Conservation (phyloP, 2,888 invertebrate genomes). For the Serrognathus titanus region DNA sequence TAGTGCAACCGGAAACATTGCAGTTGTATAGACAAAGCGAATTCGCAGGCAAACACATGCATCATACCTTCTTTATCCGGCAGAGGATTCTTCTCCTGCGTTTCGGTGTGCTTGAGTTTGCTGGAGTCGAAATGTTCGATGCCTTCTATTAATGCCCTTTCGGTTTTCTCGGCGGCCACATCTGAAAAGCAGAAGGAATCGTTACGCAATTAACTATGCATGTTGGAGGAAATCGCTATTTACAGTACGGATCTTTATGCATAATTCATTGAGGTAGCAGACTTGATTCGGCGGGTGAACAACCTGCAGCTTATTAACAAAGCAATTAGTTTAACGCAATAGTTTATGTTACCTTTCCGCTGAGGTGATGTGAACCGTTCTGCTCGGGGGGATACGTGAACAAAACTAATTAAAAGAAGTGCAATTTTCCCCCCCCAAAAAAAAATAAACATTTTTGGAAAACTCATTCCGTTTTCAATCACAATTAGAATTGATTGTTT, state of each 20-base stretch:
- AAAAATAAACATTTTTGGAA: too few species aligned
- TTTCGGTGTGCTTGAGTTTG: slow-evolving; percentile 85
- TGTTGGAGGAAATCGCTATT: too few species aligned
- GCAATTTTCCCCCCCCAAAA: too few species aligned
- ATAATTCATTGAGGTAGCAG: slow-evolving; percentile 9
- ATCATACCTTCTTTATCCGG: slow-evolving; percentile 85
- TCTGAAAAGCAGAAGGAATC: slow-evolving; percentile 52
- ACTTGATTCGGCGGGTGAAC: slow-evolving; percentile 9
- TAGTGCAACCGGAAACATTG: too few species aligned
- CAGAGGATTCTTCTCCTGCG: slow-evolving; percentile 88
- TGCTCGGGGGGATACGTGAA: too few species aligned
- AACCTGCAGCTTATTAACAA: slow-evolving; percentile 13
- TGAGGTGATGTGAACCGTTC: neutral
- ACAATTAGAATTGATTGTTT: too few species aligned
- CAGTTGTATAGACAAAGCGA: neutral
- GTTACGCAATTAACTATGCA: too few species aligned
- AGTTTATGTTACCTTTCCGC: neutral
- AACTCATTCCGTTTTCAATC: too few species aligned
- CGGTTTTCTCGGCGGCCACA: slow-evolving; percentile 82
- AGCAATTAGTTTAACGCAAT: slow-evolving; percentile 11
- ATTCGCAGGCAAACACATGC: slow-evolving; percentile 5
- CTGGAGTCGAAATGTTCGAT: slow-evolving; percentile 82
- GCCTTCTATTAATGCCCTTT: slow-evolving; percentile 79
- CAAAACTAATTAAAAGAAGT: too few species aligned
- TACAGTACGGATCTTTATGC: neutral